Conservation (phyloP, 2,797 vertebrate species). For the Gymnothorax javanicus region DNA sequence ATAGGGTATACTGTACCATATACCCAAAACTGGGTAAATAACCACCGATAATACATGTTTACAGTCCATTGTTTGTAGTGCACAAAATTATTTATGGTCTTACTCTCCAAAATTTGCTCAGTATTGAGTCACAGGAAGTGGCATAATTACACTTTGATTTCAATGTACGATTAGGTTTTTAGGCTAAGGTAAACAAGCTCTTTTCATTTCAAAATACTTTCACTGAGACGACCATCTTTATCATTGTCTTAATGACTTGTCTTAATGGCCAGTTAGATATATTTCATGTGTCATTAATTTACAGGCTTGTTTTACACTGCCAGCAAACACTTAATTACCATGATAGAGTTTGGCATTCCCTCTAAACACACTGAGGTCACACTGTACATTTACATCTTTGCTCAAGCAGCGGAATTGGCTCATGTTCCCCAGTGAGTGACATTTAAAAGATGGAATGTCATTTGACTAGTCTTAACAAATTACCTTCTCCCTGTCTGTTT, state of each 20-base stretch:
- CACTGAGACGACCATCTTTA: not conserved
- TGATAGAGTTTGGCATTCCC: slow-evolving; percentile 7
- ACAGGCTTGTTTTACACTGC: slow-evolving; percentile 22
- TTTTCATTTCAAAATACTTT: not conserved
- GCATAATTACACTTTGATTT: slow-evolving; percentile 32
- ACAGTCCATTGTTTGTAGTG: slow-evolving; percentile 55
- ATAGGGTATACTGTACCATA: slow-evolving; percentile 34
- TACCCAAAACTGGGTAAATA: too few species aligned
- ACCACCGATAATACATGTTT: slow-evolving; percentile 48
- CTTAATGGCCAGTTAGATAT: not conserved
- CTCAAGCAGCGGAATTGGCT: not conserved
- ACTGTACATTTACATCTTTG: slow-evolving; percentile 19
- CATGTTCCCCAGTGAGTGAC: not conserved
- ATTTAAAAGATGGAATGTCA: not conserved
- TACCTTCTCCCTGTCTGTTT: not conserved
- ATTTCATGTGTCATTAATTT: slow-evolving; percentile 30
- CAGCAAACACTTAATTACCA: slow-evolving; percentile 31
- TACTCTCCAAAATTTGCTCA: slow-evolving; percentile 20
- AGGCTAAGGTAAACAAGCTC: not conserved
- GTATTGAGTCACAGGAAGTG: not conserved
- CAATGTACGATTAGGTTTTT: not conserved
- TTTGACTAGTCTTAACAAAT: slow-evolving; percentile 20
- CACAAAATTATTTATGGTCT: slow-evolving; percentile 40
- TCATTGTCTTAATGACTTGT: not conserved
- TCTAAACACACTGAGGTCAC: slow-evolving; percentile 25